Base-by-base conservation (phyloP, 1,140 invertebrate species). In the Wasmannia auropunctata region DNA sequence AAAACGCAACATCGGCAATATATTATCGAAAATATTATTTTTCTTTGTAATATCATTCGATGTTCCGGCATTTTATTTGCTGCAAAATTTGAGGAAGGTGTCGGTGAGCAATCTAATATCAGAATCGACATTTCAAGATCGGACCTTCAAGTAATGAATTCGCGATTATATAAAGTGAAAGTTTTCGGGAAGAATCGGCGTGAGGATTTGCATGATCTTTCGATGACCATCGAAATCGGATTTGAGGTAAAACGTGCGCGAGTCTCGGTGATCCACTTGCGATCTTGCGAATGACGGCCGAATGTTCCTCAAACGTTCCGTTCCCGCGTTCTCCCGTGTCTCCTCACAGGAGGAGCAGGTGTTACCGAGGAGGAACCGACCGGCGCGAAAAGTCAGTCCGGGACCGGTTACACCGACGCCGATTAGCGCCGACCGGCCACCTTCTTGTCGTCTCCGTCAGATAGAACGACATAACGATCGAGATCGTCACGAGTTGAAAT, bases 361-460 rank as follows among this genome's bases (percentile, higher is more conserved):
- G 79, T 83, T 83, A 43, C n/a, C 34, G 34, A 49, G 37, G 14
- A 46, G 37, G 22, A 43, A 74, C 37, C 77, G 49, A 80, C 31
- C 67, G 77, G 77, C 19, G 34, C 46, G 79, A 72, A 79, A 79
- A 81, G 65, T 81, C 65, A 72, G 25, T 16, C 31, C n/a, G 25
- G 67, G 79, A 83, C 67, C 65, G 79, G 79, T 83, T 83, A 60
- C 79, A 56, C 79, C 65, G 25, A 60, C 28, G 67, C 67, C 62
- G 75, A 62, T 79, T 63, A 65, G 43, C 60, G 58, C 75, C 49
- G 2, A 79, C 76, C 62, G 76, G 31, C 22, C 37, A 67, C 76
- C n/a, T 65, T 37, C 60, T 79, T 14, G 22, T 46, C 60, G 58
- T 49, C 40, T 51, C 6, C 31, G n/a, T 80, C 76, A 37, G 40